A percentile compares a stretch with the other conserved stretches of the same genome.
Evolutionary conservation across 1,140 invertebrate species (phyloP).

Genomic region (Trichonephila clavipes): DNA sequence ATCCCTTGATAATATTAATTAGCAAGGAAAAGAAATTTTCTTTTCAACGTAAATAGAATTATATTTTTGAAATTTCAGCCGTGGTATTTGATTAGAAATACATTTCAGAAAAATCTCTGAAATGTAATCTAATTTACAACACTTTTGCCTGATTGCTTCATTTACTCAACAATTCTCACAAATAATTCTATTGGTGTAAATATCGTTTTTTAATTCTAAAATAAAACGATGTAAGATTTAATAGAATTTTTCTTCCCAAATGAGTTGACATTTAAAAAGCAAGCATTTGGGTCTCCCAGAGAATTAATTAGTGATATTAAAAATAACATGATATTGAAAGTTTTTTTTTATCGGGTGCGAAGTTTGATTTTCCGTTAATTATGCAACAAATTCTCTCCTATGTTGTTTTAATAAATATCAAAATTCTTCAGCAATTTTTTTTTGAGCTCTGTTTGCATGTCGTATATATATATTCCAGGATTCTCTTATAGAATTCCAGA

Average conservation of each 20-base stretch:
- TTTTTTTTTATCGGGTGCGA: background rate
- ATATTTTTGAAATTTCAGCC: background rate
- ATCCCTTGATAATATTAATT: background rate
- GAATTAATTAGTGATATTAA: background rate
- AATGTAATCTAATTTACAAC: background rate
- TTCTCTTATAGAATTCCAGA: too few relatives aligned
- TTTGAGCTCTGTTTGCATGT: too few relatives aligned
- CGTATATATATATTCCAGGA: too few relatives aligned
- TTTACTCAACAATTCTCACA: background rate
- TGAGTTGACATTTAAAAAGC: background rate
- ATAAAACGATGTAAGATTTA: background rate
- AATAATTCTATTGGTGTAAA: background rate
- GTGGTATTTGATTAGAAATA: background rate
- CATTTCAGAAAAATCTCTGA: slow-evolving; percentile 8
- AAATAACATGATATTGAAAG: background rate
- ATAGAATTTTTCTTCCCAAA: background rate
- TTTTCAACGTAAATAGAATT: background rate
- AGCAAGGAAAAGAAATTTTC: background rate
- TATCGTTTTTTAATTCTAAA: background rate
- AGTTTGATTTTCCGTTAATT: too few relatives aligned
- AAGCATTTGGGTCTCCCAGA: background rate
- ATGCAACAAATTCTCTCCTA: too few relatives aligned
- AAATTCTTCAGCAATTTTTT: too few relatives aligned
- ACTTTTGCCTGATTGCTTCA: background rate
- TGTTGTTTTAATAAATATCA: too few relatives aligned